Percentiles rank a stretch among this genome's conserved stretches.
Evolutionary conservation across 1,140 invertebrate species (phyloP).

Genomic region (Zelostemma sp.): DNA sequence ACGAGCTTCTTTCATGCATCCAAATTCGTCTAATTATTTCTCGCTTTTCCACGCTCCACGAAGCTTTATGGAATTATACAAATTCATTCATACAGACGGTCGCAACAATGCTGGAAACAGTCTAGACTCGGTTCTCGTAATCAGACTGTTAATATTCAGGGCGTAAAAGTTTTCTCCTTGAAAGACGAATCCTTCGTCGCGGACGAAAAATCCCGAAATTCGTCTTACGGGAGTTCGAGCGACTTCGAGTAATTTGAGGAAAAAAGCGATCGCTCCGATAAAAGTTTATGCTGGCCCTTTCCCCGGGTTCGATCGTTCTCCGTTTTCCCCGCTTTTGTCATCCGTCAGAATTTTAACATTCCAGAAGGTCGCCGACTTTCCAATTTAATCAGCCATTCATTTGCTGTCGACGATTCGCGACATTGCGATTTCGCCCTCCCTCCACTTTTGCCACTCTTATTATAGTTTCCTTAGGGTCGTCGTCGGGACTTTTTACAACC

Average conservation of each 20-base stretch:
- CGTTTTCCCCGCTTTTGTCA: not conserved
- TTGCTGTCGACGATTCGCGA: constrained; percentile 34
- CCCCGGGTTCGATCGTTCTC: not conserved
- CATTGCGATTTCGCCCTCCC: constrained; percentile 26
- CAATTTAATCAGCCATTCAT: constrained; percentile 35
- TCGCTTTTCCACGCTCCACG: not conserved
- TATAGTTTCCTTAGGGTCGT: constrained; percentile 11
- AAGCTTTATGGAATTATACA: not conserved
- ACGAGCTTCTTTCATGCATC: too few species aligned
- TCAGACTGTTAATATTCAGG: not conserved
- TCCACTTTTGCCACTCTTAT: constrained; percentile 6
- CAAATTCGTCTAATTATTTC: too few species aligned
- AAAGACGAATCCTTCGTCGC: not conserved
- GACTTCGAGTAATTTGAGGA: not conserved
- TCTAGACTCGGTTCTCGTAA: not conserved
- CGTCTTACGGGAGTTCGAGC: not conserved
- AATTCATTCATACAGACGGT: not conserved
- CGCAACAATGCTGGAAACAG: not conserved
- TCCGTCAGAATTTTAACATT: constrained; percentile 9
- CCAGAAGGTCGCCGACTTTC: constrained; percentile 16
- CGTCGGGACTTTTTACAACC: not conserved
- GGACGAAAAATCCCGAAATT: not conserved
- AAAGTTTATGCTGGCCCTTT: not conserved
- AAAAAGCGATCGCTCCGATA: not conserved
- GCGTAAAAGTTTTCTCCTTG: not conserved